Evolutionary conservation across 2,797 vertebrate species (phyloP).

Genomic region (Dromococcyx pavoninus): DNA sequence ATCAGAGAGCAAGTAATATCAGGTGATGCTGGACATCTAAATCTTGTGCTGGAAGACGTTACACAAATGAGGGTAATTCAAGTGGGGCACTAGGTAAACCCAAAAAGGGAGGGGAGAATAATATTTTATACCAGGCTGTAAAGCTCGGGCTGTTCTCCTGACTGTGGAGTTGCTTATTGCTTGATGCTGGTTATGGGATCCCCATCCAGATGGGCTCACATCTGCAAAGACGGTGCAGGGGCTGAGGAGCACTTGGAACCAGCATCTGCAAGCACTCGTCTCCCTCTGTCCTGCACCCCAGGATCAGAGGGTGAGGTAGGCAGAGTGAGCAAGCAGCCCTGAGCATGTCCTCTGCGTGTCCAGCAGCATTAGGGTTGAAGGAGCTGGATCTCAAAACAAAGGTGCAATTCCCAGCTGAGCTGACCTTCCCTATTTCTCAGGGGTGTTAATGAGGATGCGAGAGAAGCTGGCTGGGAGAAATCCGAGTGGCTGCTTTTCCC

Average conservation of each 20-base stretch:
- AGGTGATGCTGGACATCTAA: neutral
- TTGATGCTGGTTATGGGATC: neutral
- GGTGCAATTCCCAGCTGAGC: neutral
- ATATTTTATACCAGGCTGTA: neutral
- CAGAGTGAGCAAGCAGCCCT: fast-evolving
- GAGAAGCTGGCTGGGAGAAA: neutral
- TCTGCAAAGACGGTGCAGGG: neutral
- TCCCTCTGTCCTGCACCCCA: neutral
- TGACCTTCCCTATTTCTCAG: neutral
- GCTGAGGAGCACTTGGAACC: neutral
- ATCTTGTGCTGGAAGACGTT: neutral
- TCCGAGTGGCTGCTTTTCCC: neutral
- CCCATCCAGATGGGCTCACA: neutral
- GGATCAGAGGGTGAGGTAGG: neutral
- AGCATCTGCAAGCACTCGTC: neutral
- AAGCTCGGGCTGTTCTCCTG: neutral
- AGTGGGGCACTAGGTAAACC: neutral
- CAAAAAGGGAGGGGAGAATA: neutral
- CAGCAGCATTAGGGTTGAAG: fast-evolving
- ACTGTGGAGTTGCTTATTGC: neutral
- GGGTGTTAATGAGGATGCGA: neutral
- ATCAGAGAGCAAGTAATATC: neutral
- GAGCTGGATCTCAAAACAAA: neutral
- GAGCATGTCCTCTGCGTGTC: neutral
- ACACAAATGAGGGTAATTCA: neutral